Base-by-base conservation (phyloP, 1,140 invertebrate species). In the Papilio dardanus region DNA sequence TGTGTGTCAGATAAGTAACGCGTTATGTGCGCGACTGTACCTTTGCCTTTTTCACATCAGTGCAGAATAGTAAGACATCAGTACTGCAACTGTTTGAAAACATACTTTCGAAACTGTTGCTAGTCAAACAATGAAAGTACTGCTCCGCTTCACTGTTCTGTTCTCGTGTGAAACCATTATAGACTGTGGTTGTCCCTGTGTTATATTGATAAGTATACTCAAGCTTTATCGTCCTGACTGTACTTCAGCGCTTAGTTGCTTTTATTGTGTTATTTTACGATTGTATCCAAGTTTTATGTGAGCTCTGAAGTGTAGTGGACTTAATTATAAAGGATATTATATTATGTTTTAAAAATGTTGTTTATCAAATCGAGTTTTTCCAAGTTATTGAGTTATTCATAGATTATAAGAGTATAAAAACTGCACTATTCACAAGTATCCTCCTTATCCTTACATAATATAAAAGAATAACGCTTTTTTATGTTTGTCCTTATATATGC, bases 1-100 rank as follows among this genome's bases (percentile, higher is more conserved):
- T 68, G 31, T 69, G 67, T 69, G 67, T 40, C 67, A 69, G 33
- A 21, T 69, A 69, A 37, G 35, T 69, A 21, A 69, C 67, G 2
- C 12, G 33, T 37, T 69, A 69, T 69, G 67, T 21, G 21, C 66
- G 21, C n/a, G n/a, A 69, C 35, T 37, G 33, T 37, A 69, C 35
- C 3, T 31, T 19, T 46, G 42, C 42, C 42, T 46, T 16, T 46
- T 46, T 19, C 42, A 46, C 16, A 46, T n/a, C 16, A 46, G 42
- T 7, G 16, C 42, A 7, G 6, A 19, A 46, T 16, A 46, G 16
- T 19, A 6, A 46, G n/a, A n/a, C n/a, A n/a, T 4, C n/a, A 46
- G 42, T n/a, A n/a, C n/a, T 19, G n/a, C 1, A n/a, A 6, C n/a
- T n/a, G n/a, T n/a, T n/a, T n/a, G n/a, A n/a, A n/a, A n/a, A n/a